Base-by-base conservation (phyloP, 2,888 invertebrate genomes). In the Drosophila basisetae region DNA sequence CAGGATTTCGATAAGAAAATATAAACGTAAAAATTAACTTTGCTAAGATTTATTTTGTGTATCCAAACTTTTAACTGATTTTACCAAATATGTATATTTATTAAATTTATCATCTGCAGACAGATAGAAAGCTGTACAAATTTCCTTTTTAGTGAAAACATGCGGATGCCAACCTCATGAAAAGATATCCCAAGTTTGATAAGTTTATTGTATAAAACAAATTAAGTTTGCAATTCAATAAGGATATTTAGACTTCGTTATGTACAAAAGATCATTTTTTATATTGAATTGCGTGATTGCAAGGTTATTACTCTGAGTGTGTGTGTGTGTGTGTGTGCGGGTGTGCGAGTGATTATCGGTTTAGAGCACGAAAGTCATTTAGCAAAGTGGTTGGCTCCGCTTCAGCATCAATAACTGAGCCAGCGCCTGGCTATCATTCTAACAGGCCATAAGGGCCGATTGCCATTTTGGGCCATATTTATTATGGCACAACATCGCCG, bases 341-440 rank as follows among this genome's bases (percentile, higher is more conserved):
- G 75, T 64, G 54, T 69, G 47, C 70, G 68, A 53, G 68, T 82
- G 77, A 82, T 80, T 83, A 80, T 83, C 80, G 80, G 73, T 83
- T 77, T 82, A 55, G 49, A 66, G 69, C 87, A 77, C 66, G 75
- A 74, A 77, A 75, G 73, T 79, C 90, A 87, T 85, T 85, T 82
- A 85, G 82, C 78, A 85, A 85, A 89, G 90, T 85, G 90, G 66
- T 78, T 56, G 35, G 22, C 37, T 30, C 54, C 39, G 62, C 55
- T 33, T 31, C 76, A 81, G 82, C 81, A 73, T 81, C 81, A 77
- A 68, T 68, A 76, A 68, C 69, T 35, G 65, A 53, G 53, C 56
- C 47, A 31, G 22, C 6, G 22, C n/a, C 22, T 18, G 16, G 41
- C 58, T 22, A 58, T 58, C 31, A 31, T 41, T 22, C 31, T 22